Base-by-base conservation (phyloP, 2,797 vertebrate genomes). In the Silurus aristotelis region DNA sequence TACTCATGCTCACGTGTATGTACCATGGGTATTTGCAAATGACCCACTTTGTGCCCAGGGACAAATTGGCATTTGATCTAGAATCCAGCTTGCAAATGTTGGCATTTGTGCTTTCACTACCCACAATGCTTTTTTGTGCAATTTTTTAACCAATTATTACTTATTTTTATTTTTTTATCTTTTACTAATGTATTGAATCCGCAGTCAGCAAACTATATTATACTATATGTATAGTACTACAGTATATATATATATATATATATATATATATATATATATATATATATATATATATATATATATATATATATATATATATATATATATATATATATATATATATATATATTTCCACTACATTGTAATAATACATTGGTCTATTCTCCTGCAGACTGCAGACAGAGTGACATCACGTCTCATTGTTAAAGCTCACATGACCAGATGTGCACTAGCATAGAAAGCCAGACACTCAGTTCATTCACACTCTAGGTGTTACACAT, bases 401-500 rank as follows among this genome's bases (percentile, higher is more conserved):
- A 1, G 64, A 52, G 48, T 12, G 60, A 68, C 63, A 67, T 80
- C 79, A 80, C 25, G 48, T 58, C 77, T 58, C 83, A 5, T 19
- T 84, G 56, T 43, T 12, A 43, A 15, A 8, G 38, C 80, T 86
- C 80, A 83, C 80, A 71, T 83, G 80, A 86, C 72, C 73, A 63
- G 78, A 70, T 64, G 85, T 86, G 85, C 64, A 31, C 64, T 38
- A 58, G 72, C 85, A 77, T 78, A 43, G 55, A 70, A 70, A 61
- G 13, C 64, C 25, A 63, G 72, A 52, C 13, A 63, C n/a, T 7
- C 31, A 84, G 55, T 31, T 73, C 76, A 66, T 67, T 80, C 63
- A 60, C 68, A 84, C n/a, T 80, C 63, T 83, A 27, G 15, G 72
- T 86, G 73, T 81, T 75, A 85, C 48, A 72, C 67, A 61, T 63